These are phyloP conservation scores for Zingel zingel DNA, from an alignment of 2,113 vertebrate species.

Conservation along the genomic window DNA sequence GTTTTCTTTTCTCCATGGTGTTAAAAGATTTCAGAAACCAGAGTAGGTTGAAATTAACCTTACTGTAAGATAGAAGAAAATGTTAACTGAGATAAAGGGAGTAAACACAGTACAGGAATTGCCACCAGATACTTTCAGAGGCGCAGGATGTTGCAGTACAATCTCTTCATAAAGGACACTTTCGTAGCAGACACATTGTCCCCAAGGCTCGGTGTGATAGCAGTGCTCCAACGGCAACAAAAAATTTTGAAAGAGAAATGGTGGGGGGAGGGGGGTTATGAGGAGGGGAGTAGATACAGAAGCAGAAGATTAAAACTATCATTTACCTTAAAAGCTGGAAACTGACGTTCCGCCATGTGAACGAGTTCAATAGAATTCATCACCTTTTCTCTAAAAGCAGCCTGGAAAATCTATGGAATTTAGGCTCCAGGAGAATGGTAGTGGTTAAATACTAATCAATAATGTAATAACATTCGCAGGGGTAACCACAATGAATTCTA, in stretches of 20 bases:
- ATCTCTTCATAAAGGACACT: constrained; percentile 23
- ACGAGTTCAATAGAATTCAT: constrained; percentile 68
- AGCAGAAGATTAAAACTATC: constrained; percentile 55
- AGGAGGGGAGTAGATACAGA: not conserved
- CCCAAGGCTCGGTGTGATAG: constrained; percentile 21
- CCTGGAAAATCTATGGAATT: constrained; percentile 77
- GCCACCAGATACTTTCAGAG: constrained; percentile 26
- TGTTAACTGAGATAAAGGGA: constrained; percentile 51
- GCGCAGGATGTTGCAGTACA: constrained; percentile 27
- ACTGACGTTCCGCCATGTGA: constrained; percentile 56
- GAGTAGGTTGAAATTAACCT: constrained; percentile 65
- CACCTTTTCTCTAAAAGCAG: constrained; percentile 61
- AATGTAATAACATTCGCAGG: constrained; percentile 74
- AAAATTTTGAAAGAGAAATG: not conserved
- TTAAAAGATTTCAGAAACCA: constrained; percentile 50
- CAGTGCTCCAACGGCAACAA: constrained; percentile 6
- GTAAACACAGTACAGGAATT: constrained; percentile 43
- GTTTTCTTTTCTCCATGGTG: constrained; percentile 54
- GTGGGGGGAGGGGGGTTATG: not conserved
- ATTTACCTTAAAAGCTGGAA: constrained; percentile 60
- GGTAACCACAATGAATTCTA: constrained; percentile 52
- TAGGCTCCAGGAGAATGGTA: constrained; percentile 73
- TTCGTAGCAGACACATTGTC: constrained; percentile 1
- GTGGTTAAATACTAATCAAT: constrained; percentile 82
- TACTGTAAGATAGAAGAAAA: constrained; percentile 41